phyloP scores from a whole-genome alignment of 2,113 vertebrate species.

The Lampris megalopsis region DNA sequence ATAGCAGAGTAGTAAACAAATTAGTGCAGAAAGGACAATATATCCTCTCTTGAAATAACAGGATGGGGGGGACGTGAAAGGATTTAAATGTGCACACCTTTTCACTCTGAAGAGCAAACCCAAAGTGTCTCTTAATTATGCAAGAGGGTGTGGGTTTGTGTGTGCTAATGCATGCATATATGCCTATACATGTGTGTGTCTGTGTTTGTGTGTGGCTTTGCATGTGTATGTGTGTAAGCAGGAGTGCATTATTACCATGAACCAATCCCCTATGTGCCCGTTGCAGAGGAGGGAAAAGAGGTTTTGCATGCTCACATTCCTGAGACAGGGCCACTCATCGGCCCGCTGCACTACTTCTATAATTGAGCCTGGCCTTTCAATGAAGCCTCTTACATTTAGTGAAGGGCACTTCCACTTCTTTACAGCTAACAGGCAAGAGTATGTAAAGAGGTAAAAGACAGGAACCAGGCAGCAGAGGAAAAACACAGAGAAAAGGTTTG shows the following conservation, averaged over 20 bases:
- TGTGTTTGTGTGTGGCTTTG: neutral
- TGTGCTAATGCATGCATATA: neutral
- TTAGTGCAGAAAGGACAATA: neutral
- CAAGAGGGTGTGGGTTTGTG: neutral
- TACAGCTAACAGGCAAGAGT: constrained; percentile 19
- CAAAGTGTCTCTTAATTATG: neutral
- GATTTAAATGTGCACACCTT: neutral
- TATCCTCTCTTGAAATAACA: neutral
- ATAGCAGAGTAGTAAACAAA: neutral
- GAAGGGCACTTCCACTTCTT: constrained; percentile 25
- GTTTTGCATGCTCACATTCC: constrained; percentile 5
- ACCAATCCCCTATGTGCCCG: neutral
- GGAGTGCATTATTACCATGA: neutral
- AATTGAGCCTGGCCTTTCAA: constrained; percentile 15
- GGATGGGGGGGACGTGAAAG: neutral
- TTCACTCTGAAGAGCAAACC: neutral
- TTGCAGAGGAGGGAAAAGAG: neutral
- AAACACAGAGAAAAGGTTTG: constrained; percentile 1
- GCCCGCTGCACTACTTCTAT: constrained; percentile 13
- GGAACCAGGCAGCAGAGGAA: constrained; percentile 14
- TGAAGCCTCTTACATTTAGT: constrained; percentile 19
- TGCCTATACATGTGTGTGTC: neutral
- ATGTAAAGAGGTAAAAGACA: constrained; percentile 3
- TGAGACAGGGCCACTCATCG: neutral
- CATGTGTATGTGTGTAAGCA: neutral